A percentile compares a stretch with the other conserved stretches of the same genome.
Conservation (phyloP, 2,888 invertebrate species). For the Tenthredo notha region DNA sequence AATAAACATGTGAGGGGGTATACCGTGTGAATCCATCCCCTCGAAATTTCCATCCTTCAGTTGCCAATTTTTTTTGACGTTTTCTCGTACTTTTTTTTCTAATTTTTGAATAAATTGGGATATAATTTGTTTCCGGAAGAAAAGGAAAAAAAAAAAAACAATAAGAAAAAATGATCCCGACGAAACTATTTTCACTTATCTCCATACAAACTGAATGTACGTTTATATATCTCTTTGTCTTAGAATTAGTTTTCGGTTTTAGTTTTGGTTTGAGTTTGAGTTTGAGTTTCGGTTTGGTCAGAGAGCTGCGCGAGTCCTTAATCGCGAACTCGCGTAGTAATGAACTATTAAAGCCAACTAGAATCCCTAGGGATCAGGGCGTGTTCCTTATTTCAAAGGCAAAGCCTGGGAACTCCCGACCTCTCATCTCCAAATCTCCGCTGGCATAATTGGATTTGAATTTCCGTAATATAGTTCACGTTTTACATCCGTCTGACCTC, state of each 20-base stretch:
- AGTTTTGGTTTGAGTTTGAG: neutral
- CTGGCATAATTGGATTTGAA: conserved; percentile 64
- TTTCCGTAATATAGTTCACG: conserved; percentile 60
- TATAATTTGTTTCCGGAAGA: no score
- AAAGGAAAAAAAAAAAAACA: no score
- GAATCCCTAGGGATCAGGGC: conserved; percentile 57
- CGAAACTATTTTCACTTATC: neutral
- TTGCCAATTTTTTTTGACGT: no score
- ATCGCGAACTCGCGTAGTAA: conserved; percentile 47
- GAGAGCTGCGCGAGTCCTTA: conserved; percentile 1
- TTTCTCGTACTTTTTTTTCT: no score
- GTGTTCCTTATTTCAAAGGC: conserved; percentile 62
- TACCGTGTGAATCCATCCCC: no score
- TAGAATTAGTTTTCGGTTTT: neutral
- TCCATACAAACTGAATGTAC: no score
- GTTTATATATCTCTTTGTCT: neutral
- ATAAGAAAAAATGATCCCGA: no score
- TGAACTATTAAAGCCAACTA: conserved; percentile 60
- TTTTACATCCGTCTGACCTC: conserved; percentile 15
- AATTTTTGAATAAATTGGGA: no score
- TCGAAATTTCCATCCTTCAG: no score
- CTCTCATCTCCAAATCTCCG: conserved; percentile 57
- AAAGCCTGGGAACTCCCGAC: conserved; percentile 49
- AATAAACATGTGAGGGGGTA: no score
- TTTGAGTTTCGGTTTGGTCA: conserved; percentile 26